Evolutionary conservation across 1,140 invertebrate species (phyloP), one percentile per base, ranked within the genome.

Genomic region (Drosophila punjabiensis): DNA sequence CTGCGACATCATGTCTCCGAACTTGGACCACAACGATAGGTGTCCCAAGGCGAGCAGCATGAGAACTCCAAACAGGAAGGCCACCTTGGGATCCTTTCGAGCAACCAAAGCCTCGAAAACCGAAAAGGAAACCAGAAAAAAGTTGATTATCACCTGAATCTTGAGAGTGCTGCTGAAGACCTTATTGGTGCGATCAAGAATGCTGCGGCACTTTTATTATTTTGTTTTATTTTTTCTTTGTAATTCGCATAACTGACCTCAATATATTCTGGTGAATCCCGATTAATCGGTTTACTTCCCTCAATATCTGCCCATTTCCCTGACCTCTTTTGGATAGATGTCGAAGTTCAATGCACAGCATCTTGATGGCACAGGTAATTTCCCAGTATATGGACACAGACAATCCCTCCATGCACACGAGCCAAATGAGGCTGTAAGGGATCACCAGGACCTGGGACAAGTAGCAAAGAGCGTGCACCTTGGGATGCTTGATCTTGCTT

Each of bases 81-180:
- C 66, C n/a, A 76, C 55, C 11, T 58, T 32, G n/a, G 43, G 82
- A n/a, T 85, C 60, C 10, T 60, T 58, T 5, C 78, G 60, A 3
- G 74, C 62, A 3, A 66, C 62, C 2, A 85, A 13, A 0, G 83
- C 50, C 43, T 61, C 60, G 3, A 86, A 76, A 9, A 81, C 62
- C 0, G 79, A 79, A 10, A 86, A 10, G 0, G 76, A 71, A 2
- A 86, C 65, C 33, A 82, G 14, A 0, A 67, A 18, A 11, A 82
- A 79, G 13, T 56, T 53, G 0, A 63, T 20, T 1, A 58, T 10
- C 33, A 86, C 41, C 32, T 82, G 83, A 63, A 65, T 82, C 10
- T 79, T 75, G 5, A 79, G 43, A 6, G 82, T 70, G 4, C n/a
- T 50, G 20, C 52, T 67, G 16, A 86, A 82, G 0, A 86, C 61